Conservation (phyloP, 2,113 vertebrate genomes). For the Macroglossus sobrinus region DNA sequence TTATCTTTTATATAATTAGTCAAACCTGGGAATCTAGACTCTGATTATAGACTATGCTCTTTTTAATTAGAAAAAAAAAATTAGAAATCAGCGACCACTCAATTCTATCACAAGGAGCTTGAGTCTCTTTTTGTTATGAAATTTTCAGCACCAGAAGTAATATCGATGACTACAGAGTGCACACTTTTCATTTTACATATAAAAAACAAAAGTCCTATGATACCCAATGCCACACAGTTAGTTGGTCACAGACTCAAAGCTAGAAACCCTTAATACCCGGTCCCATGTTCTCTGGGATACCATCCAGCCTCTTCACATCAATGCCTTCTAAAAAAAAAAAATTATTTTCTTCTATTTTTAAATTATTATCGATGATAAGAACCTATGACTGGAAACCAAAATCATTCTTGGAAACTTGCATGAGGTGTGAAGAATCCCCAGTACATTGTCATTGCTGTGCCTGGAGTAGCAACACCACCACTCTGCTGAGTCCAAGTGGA, state of each 20-base stretch:
- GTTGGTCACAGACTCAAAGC: background rate
- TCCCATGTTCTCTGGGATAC: background rate
- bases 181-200: background rate
- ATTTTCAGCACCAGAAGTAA: background rate
- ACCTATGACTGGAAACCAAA: background rate
- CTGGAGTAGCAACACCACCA: background rate
- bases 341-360: background rate
- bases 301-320: background rate
- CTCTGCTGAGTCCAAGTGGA: no score
- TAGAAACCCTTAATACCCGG: background rate
- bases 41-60: background rate
- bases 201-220: background rate
- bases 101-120: background rate
- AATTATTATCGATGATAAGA: background rate
- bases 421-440: background rate
- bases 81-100: background rate
- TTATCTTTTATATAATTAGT: background rate
- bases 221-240: background rate
- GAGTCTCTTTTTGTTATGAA: background rate
- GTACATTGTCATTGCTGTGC: background rate
- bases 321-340: no score
- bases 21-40: background rate
- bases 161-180: background rate
- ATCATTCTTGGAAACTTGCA: background rate
- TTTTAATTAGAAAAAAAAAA: background rate